Conservation (phyloP, 1,140 invertebrate genomes). For the Lepidurus apus region DNA sequence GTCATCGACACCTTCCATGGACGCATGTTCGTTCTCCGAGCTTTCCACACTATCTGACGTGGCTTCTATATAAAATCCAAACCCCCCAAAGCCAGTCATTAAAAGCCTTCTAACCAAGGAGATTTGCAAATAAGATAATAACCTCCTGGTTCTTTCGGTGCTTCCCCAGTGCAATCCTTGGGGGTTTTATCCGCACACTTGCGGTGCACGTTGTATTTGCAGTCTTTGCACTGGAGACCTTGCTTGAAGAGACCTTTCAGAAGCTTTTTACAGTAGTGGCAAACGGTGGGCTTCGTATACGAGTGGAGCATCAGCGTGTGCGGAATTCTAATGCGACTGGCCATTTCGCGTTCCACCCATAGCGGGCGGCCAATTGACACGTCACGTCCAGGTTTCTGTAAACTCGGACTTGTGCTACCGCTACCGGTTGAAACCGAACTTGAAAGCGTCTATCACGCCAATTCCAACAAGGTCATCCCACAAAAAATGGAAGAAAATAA, state of each 20-base stretch:
- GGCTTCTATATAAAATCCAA: not conserved
- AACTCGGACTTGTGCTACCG: conserved; percentile 33
- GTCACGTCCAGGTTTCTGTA: conserved; percentile 55
- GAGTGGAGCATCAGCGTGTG: conserved; percentile 81
- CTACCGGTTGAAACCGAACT: conserved; percentile 31
- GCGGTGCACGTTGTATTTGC: conserved; percentile 96
- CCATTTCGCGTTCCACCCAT: conserved; percentile 61
- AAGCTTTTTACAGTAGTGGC: conserved; percentile 91
- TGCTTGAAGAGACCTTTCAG: conserved; percentile 93
- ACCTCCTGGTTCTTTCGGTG: conserved; percentile 46
- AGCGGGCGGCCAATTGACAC: conserved; percentile 64
- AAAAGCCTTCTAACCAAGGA: not conserved
- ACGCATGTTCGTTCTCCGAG: not conserved
- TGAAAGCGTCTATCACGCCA: not conserved
- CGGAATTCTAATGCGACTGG: conserved; percentile 72
- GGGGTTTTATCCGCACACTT: conserved; percentile 92
- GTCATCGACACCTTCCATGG: conserved; percentile 26
- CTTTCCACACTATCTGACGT: conserved; percentile 9
- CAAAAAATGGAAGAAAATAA: not conserved
- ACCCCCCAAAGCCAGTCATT: not conserved
- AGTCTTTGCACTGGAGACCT: conserved; percentile 95
- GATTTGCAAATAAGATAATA: conserved; percentile 29
- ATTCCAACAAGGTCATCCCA: not conserved
- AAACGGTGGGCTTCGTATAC: conserved; percentile 92
- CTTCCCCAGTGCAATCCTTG: conserved; percentile 90